Base-by-base conservation (phyloP, 2,888 invertebrate species). In the Entomobrya multifasciata region DNA sequence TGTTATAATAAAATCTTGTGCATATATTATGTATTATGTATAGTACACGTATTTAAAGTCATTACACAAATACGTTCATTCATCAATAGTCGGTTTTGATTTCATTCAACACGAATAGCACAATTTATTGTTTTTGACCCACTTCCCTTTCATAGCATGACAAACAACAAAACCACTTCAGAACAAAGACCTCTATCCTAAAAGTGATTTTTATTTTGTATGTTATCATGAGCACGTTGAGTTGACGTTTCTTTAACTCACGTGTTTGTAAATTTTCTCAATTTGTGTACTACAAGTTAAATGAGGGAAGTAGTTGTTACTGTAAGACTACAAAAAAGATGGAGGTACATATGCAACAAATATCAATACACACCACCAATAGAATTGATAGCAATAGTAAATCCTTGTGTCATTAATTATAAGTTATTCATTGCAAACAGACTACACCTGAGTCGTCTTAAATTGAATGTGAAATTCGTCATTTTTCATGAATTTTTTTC, bases 81-180 rank as follows among this genome's bases (percentile, higher is more conserved):
- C 30, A 72, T 72, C 72, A 72, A 72, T 72, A 72, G 27, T 82
- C 13, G 57, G 41, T 81, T 74, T 81, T 81, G 81, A 47, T 83
- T 83, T 65, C 83, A 65, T 76, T 83, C 72, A 83, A 76, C 83
- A 76, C 62, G 83, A 44, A 65, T 52, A 72, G 17, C 27, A 52
- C 52, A 49, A 72, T 67, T 72, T 60, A 44, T 76, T 52, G 65
- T 83, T 83, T 83, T 62, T 83, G 83, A 83, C 83, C 83, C 83
- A 83, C 83, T 83, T 83, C 76, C 52, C 30, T 72, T 72, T 72
- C 72, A 52, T 72, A 72, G 72, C 17, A 72, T 72, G 72, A 47
- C 49, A 72, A 49, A 47, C 27, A 72, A 72, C 27, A 72, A 49
- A 25, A 72, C 70, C 49, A 49, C 49, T 70, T 70, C n/a, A 70